These are phyloP conservation scores for Idaea dimidiata DNA, from an alignment of 2,888 invertebrate genomes.

Conservation along the genomic window DNA sequence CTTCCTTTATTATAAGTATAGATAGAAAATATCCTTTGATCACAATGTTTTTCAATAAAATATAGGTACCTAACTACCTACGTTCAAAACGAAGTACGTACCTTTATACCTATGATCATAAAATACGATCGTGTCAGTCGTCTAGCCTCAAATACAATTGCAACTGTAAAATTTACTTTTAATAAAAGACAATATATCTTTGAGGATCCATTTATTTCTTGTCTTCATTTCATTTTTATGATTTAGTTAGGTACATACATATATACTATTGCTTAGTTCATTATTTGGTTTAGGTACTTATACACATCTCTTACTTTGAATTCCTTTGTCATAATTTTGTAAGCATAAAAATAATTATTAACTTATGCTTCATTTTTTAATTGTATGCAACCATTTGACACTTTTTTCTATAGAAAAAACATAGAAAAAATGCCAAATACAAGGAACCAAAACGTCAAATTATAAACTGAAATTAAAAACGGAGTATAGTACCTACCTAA, in stretches of 20 bases:
- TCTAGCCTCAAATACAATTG: conserved; percentile 1
- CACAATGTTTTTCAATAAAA: neutral
- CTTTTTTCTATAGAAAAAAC: no score
- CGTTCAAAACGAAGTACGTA: neutral
- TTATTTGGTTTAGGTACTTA: neutral
- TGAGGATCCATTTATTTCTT: neutral
- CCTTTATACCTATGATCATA: no score
- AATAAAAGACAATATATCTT: neutral
- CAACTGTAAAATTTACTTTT: neutral
- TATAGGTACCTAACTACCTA: neutral
- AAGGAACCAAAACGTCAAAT: no score
- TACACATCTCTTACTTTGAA: no score
- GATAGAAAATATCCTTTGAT: neutral
- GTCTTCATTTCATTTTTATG: neutral
- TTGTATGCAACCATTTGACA: no score
- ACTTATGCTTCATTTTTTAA: no score
- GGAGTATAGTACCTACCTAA: no score
- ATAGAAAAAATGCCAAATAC: no score
- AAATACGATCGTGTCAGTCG: neutral
- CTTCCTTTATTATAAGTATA: no score
- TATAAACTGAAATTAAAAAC: no score
- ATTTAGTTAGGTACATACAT: neutral
- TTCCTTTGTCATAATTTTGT: no score
- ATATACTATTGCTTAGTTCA: neutral
- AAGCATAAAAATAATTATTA: no score